A percentile compares a stretch with the other conserved stretches of the same genome.
Conservation (phyloP, 2,888 invertebrate species). For the Drosophila subsilvestris region DNA sequence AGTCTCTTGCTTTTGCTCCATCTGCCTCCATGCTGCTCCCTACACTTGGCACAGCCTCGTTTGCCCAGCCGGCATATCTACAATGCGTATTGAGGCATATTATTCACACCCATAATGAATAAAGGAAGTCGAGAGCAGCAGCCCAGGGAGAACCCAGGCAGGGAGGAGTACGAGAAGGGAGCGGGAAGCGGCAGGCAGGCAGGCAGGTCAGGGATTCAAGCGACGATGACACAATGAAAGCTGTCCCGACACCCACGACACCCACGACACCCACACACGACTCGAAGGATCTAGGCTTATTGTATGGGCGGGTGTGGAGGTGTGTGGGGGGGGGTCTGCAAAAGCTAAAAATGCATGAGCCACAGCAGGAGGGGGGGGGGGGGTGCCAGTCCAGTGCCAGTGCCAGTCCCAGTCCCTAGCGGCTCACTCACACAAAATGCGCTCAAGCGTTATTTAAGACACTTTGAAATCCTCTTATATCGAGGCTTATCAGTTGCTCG, state of each 20-base stretch:
- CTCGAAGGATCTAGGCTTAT: slow-evolving; percentile 28
- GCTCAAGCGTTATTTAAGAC: slow-evolving; percentile 66
- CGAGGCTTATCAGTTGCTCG: slow-evolving; percentile 61
- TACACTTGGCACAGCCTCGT: not conserved
- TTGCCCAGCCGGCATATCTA: slow-evolving; percentile 18
- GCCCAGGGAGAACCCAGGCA: not conserved
- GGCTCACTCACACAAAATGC: slow-evolving; percentile 57
- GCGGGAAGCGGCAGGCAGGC: not conserved
- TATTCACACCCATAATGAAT: slow-evolving; percentile 62
- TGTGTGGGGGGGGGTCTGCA: not conserved
- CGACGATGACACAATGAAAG: slow-evolving; percentile 48
- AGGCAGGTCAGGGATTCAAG: slow-evolving; percentile 31
- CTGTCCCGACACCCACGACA: slow-evolving; percentile 10
- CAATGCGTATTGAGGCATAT: slow-evolving; percentile 47
- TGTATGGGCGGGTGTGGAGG: slow-evolving; percentile 2
- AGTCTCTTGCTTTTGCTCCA: not conserved
- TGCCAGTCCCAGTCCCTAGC: slow-evolving; percentile 31
- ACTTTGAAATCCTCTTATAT: slow-evolving; percentile 66
- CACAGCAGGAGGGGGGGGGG: slow-evolving; percentile 10
- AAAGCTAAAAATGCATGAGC: slow-evolving; percentile 34
- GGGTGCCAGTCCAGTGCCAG: too few relatives aligned
- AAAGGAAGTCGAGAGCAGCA: slow-evolving; percentile 38
- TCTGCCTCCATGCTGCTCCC: not conserved
- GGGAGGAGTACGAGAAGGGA: not conserved
- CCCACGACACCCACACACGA: slow-evolving; percentile 14